These are phyloP conservation scores for Ips nitidus DNA, from an alignment of 1,140 invertebrate genomes.

Conservation along the genomic window DNA sequence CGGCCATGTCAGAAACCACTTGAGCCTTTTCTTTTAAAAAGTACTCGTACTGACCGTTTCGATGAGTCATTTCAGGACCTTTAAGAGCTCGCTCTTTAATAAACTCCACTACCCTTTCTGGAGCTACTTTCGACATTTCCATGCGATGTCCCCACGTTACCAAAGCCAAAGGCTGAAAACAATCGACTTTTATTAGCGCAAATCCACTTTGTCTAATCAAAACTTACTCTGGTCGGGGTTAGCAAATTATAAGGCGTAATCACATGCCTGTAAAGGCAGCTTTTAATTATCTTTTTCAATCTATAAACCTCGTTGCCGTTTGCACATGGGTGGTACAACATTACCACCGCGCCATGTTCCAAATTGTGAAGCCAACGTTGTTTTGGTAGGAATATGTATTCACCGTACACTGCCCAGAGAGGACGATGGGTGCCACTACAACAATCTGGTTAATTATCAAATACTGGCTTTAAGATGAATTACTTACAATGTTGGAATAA, in stretches of 20 bases:
- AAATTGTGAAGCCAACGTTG: constrained; percentile 85
- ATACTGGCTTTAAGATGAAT: not conserved
- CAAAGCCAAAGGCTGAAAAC: constrained; percentile 70
- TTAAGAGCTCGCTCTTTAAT: constrained; percentile 67
- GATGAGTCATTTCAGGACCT: constrained; percentile 64
- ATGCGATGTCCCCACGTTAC: constrained; percentile 76
- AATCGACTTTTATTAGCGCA: constrained; percentile 12
- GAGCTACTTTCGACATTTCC: constrained; percentile 70
- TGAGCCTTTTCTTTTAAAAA: constrained; percentile 53
- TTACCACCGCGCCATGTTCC: constrained; percentile 83
- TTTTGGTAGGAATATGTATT: constrained; percentile 77
- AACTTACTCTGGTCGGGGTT: constrained; percentile 61
- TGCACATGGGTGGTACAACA: constrained; percentile 88
- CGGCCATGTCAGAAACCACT: constrained; percentile 56
- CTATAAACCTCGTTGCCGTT: constrained; percentile 65
- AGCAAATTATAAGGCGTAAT: constrained; percentile 75
- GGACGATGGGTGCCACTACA: constrained; percentile 78
- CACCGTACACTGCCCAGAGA: constrained; percentile 79
- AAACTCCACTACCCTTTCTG: constrained; percentile 60
- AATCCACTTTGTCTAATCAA: not conserved
- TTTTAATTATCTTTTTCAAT: constrained; percentile 65
- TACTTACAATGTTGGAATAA: constrained; percentile 67
- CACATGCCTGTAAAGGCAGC: constrained; percentile 77
- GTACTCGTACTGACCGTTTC: constrained; percentile 63
- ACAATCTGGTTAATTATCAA: constrained; percentile 35